Conservation (phyloP, 2,797 vertebrate species). For the Phrynocephalus vlangalii region DNA sequence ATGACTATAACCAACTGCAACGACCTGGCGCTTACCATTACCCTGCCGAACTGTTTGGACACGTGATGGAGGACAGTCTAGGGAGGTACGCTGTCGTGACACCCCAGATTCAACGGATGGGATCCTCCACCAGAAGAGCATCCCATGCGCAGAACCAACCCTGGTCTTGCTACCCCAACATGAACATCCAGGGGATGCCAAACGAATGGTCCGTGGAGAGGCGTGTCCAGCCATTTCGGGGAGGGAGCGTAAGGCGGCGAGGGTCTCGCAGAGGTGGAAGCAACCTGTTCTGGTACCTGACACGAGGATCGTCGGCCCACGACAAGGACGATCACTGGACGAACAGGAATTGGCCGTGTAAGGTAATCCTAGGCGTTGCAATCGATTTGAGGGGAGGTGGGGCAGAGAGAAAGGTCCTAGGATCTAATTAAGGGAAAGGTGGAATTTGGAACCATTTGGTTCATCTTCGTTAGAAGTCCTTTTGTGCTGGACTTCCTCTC, state of each 20-base stretch:
- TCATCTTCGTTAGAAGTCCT: background rate
- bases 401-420: no score
- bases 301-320: constrained; percentile 68
- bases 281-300: constrained; percentile 76
- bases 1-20: accelerated
- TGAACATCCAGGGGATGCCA: constrained; percentile 76
- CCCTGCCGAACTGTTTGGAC: constrained; percentile 37
- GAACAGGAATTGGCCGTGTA: constrained; percentile 86
- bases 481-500: background rate
- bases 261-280: constrained; percentile 79
- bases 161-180: constrained; percentile 79
- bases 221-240: constrained; percentile 79
- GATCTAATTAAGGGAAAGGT: background rate
- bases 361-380: constrained; percentile 79
- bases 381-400: background rate
- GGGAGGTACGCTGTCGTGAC: constrained; percentile 90
- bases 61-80: constrained; percentile 66
- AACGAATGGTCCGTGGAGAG: constrained; percentile 83
- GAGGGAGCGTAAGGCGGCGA: constrained; percentile 81
- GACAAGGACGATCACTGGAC: constrained; percentile 78
- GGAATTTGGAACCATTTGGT: background rate
- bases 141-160: constrained; percentile 77
- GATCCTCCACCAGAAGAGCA: constrained; percentile 63
- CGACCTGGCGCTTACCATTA: background rate
- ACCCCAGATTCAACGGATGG: constrained; percentile 86